Evolutionary conservation across 1,140 invertebrate genomes (phyloP).

Genomic region (Bradysia coprophila): DNA sequence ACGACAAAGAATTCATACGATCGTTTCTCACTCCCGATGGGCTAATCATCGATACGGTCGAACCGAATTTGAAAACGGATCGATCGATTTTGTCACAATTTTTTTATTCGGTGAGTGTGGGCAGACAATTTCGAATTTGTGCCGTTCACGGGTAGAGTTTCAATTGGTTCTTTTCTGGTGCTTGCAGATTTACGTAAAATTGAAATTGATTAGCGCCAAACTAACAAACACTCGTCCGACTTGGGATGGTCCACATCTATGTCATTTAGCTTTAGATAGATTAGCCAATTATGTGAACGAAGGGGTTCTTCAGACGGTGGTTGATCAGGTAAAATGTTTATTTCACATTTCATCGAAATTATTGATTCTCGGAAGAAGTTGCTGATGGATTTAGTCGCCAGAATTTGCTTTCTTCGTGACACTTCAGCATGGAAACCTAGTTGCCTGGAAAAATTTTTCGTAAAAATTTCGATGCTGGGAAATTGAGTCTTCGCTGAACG

Average conservation of each 20-base stretch:
- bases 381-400: slow-evolving; percentile 3
- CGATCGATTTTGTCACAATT: slow-evolving; percentile 1
- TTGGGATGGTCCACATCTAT: slow-evolving; percentile 29
- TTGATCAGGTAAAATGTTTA: slow-evolving; percentile 27
- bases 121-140: no score
- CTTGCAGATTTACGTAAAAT: slow-evolving; percentile 9
- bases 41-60: slow-evolving; percentile 26
- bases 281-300: slow-evolving; percentile 31
- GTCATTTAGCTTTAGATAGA: slow-evolving; percentile 26
- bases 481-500: no score
- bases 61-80: not conserved
- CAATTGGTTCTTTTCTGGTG: slow-evolving; percentile 8
- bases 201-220: slow-evolving; percentile 17
- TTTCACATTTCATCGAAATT: not conserved
- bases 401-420: no score
- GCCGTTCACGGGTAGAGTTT: not conserved
- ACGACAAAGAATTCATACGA: slow-evolving; percentile 25
- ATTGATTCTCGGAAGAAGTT: not conserved
- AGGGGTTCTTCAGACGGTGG: slow-evolving; percentile 33
- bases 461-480: no score
- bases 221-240: slow-evolving; percentile 15
- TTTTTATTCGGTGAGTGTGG: not conserved
- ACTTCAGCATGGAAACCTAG: no score
- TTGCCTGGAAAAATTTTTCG: no score
- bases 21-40: slow-evolving; percentile 26